Evolutionary conservation across 37 sponge, comb jelly and placozoan species (phyloP), one percentile per base, ranked within the genome.

Genomic region (Dysidea cf. avara): DNA sequence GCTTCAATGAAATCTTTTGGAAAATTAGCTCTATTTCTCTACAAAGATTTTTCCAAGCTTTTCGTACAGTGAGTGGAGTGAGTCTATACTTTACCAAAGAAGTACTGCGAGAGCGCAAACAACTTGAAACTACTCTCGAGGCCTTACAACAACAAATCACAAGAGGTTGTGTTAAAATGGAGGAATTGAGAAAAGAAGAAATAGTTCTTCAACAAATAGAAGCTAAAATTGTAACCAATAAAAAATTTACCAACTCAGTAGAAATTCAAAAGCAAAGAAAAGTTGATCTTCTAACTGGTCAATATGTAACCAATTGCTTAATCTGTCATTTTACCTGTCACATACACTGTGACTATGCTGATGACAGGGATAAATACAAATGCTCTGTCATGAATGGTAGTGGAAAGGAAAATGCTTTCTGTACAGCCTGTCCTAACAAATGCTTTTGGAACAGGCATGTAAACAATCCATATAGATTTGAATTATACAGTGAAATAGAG

Each of bases 281-380:
- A 25, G 39, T 86, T 39, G 53, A 64, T 24, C 68, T 85, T 51
- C n/a, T n/a, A n/a, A 34, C 64, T 0, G n/a, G 13, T 92, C n/a
- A n/a, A n/a, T n/a, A n/a, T n/a, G n/a, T n/a, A n/a, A n/a, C n/a
- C n/a, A n/a, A n/a, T n/a, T n/a, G 92, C 40, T 39, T 73, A 14
- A 78, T 17, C 2, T 92, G 92, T 39, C 76, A 92, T 64, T 64
- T 29, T 37, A 92, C 92, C 16, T 92, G 92, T 57, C 92, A 92
- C 64, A 7, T 68, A 21, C 20, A 20, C 6, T 92, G 92, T 62
- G 47, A 34, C 2, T 34, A 61, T 67, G 37, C 71, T 51, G 52
- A 83, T 38, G 87, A 92, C 38, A 52, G 26, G 9, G 75, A 85
- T 39, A 86, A 83, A 55, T 68, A 16, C 37, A 71, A 48, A 2